A percentile compares a stretch with the other conserved stretches of the same genome.
Evolutionary conservation across 2,113 vertebrate species (phyloP).

Genomic region (Vidua chalybeata): DNA sequence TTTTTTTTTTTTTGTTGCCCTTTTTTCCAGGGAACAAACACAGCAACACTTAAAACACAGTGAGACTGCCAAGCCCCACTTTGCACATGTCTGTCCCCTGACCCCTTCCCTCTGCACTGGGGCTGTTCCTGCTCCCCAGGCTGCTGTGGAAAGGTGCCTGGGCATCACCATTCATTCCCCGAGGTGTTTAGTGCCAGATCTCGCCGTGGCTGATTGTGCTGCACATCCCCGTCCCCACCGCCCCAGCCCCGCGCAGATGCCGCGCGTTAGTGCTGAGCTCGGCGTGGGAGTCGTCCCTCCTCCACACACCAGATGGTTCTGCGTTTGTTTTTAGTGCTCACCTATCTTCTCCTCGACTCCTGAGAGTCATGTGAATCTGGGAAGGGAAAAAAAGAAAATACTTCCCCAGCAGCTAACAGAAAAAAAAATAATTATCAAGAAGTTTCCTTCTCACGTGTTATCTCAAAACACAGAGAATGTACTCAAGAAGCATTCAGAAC

Average conservation of each 20-base stretch:
- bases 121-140: neutral
- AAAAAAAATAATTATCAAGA: neutral
- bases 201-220: neutral
- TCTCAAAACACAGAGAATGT: neutral
- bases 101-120: neutral
- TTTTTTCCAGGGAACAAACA: neutral
- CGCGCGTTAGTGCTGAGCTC: conserved; percentile 29
- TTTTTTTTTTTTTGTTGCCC: neutral
- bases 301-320: conserved; percentile 67
- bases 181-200: neutral
- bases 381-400: neutral
- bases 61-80: neutral
- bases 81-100: neutral
- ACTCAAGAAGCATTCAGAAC: neutral
- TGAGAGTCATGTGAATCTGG: conserved; percentile 40
- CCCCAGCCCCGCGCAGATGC: conserved; percentile 41
- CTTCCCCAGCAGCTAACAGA: neutral
- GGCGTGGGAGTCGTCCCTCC: conserved; percentile 61
- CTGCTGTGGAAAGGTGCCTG: neutral
- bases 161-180: neutral
- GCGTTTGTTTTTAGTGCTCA: conserved; percentile 31
- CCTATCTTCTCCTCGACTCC: conserved; percentile 41
- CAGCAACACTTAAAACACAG: neutral
- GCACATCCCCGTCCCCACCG: neutral
- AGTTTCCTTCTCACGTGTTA: neutral